phyloP scores from a whole-genome alignment of 2,888 invertebrate species.

The Cataglyphis albicans region DNA sequence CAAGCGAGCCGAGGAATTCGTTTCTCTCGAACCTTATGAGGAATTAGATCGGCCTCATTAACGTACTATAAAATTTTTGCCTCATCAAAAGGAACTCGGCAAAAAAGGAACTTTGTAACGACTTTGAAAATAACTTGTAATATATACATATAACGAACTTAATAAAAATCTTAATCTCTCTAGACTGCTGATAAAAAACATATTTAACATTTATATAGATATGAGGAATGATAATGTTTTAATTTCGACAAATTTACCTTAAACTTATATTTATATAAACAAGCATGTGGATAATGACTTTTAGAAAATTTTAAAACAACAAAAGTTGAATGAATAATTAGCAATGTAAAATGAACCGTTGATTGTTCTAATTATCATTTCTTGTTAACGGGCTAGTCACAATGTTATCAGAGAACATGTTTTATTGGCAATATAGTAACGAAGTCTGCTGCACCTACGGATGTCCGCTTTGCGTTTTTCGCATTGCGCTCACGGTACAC shows the following conservation, averaged over 20 bases:
- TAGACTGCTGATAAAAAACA: background rate
- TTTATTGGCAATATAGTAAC: conserved; percentile 69
- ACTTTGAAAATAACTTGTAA: background rate
- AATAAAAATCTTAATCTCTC: background rate
- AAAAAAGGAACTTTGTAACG: background rate
- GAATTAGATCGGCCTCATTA: conserved; percentile 34
- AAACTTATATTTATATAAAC: background rate
- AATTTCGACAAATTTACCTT: background rate
- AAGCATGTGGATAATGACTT: background rate
- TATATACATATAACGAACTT: background rate
- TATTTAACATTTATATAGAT: background rate
- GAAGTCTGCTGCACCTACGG: conserved; percentile 66
- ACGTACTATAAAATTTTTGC: conserved; percentile 16
- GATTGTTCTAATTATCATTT: conserved; percentile 60
- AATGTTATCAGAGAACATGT: conserved; percentile 68
- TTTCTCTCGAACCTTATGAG: conserved; percentile 30
- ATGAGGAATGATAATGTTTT: background rate
- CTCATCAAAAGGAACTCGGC: background rate
- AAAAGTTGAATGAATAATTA: conserved; percentile 21
- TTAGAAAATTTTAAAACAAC: background rate
- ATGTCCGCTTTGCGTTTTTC: conserved; percentile 68
- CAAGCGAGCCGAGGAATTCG: conserved; percentile 39
- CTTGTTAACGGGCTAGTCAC: conserved; percentile 55
- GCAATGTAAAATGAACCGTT: conserved; percentile 28
- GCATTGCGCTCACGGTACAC: conserved; percentile 57